These are phyloP conservation scores for Stegastes partitus DNA, from an alignment of 2,113 vertebrate species.

Conservation along the genomic window DNA sequence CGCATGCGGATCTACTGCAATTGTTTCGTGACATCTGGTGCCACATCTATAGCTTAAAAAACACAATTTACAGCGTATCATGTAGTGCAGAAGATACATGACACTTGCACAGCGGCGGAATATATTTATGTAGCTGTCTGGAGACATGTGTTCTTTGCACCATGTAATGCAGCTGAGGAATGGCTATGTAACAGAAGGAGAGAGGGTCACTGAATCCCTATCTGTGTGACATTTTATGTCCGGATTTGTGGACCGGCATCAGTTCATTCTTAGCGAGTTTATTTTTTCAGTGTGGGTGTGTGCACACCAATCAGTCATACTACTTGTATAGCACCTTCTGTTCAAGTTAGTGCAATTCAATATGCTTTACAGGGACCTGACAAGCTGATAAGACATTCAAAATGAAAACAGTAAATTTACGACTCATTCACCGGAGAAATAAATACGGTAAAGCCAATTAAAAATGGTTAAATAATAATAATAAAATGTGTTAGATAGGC, in stretches of 20 bases:
- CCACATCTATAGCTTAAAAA: constrained; percentile 16
- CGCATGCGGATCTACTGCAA: constrained; percentile 5
- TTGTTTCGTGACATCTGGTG: constrained; percentile 10
- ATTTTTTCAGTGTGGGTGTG: neutral
- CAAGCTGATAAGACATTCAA: neutral
- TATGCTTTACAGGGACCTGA: neutral
- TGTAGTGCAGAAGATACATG: constrained; percentile 10
- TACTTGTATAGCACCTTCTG: constrained; percentile 1
- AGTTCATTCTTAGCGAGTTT: constrained; percentile 14
- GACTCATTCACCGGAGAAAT: too few species aligned
- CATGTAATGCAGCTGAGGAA: constrained; percentile 56
- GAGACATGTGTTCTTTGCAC: constrained; percentile 53
- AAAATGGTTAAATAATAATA: too few species aligned
- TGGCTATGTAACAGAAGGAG: constrained; percentile 62
- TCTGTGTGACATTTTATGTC: constrained; percentile 19
- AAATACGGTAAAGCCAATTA: too few species aligned
- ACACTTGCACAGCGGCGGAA: neutral
- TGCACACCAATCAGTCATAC: neutral
- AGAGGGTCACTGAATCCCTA: constrained; percentile 14
- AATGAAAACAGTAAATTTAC: too few species aligned
- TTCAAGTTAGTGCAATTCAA: neutral
- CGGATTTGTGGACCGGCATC: constrained; percentile 23
- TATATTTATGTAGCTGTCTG: constrained; percentile 54
- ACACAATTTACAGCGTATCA: constrained; percentile 11
- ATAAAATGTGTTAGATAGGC: too few species aligned